Evolutionary conservation across 2,888 invertebrate genomes (phyloP), one percentile per base, ranked within the genome.

Genomic region (Apotomis betuletana): DNA sequence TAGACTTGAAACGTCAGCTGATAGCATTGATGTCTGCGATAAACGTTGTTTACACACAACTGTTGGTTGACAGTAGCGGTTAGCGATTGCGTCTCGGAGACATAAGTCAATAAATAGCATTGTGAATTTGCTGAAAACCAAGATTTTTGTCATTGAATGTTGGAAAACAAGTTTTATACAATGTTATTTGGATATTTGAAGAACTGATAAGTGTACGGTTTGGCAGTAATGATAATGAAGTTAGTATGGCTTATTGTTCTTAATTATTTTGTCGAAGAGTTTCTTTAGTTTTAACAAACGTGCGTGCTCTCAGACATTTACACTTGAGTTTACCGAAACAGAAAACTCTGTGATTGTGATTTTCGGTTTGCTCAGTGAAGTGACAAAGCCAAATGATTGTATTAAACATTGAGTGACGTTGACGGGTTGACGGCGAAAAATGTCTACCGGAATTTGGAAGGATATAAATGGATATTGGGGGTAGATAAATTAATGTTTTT

Each of bases 391-490:
- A 64, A 46, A 64, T 46, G n/a, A 63, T 44, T 59, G 68, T 44
- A 8, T 6, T 38, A 8, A 27, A 41, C 51, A 49, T 8, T 27
- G 63, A 69, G 27, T 12, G 63, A 69, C 63, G 44, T 70, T 64
- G 70, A 64, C 41, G n/a, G 63, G 64, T 54, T 27, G 63, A 70
- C 52, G 13, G 59, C 57, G 41, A 52, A 54, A 70, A 59, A 57
- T 64, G 51, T 52, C 59, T 41, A 51, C 63, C 57, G 49, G 52
- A 64, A 64, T 59, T 59, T 46, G 36, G 70, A 54, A 46, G 57
- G 70, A 65, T 60, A 70, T 60, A 61, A 70, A 70, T 70, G 46
- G 59, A 46, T 65, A 65, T 65, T 60, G 54, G 8, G 44, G 51
- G 13, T 44, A 38, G 59, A 59, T 70, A 60, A 54, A 65, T 55